Evolutionary conservation across 2,797 vertebrate genomes (phyloP), one percentile per base, ranked within the genome.

Genomic region (Chromobotia macracanthus): DNA sequence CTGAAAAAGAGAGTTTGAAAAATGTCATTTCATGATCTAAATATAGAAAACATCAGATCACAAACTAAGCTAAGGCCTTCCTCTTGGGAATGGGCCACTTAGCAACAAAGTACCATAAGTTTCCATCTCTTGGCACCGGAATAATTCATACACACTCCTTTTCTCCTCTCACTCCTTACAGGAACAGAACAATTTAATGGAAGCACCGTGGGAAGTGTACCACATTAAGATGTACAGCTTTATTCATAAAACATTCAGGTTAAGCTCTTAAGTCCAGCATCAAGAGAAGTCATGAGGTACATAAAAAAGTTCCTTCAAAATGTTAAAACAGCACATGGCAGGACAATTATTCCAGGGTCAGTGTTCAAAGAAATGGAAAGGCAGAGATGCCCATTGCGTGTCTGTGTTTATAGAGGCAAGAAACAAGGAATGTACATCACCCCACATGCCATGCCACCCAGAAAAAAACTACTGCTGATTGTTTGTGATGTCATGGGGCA

Each of bases 221-320:
- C 67, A 74, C 88, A 90, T 90, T 89, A 91, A 86, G 86, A 88
- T 35, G 55, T 86, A 88, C 87, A 89, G 84, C 67, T 83, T 84
- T 86, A 84, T 83, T 89, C 84, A 91, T 93, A 82, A 92, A 92
- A 90, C 87, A 91, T 93, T 91, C 67, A 91, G 82, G 28, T 83
- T 50, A 81, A 68, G 73, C 79, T 79, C 80, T 87, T 87, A 86
- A 87, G 81, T 87, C 87, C 23, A 82, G 81, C 84, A n/a, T 25
- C 76, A 63, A 15, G 53, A 86, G 9, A 44, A 44, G 84, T 88
- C 84, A 86, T 84, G 78, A 67, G 88, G 86, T 80, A 68, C 44
- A 73, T 68, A 41, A 65, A 72, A 51, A 69, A 72, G 72, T 80
- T 76, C 75, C 69, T 77, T 77, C 23, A 78, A 85, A 74, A 66